These are phyloP conservation scores for Loripinus fragilis DNA, from an alignment of 2,888 invertebrate genomes.

Conservation along the genomic window DNA sequence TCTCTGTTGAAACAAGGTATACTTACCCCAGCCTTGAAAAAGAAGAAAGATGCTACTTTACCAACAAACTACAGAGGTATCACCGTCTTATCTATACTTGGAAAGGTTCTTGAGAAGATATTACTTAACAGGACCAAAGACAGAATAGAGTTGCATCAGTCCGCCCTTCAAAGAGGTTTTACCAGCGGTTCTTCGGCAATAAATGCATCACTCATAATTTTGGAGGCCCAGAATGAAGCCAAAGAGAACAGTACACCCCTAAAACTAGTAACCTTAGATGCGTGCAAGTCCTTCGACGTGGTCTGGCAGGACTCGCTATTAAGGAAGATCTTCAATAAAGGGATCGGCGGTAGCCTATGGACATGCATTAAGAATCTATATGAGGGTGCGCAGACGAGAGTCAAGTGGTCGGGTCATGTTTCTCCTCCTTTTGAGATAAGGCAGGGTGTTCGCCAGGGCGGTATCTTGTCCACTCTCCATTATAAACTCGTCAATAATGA, in stretches of 20 bases:
- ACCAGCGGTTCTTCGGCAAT: background rate
- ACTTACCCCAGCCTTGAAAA: background rate
- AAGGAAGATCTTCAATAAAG: background rate
- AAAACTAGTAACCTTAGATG: background rate
- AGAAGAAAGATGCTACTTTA: background rate
- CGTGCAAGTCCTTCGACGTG: conserved; percentile 1
- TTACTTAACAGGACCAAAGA: background rate
- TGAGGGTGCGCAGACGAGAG: background rate
- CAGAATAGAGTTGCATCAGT: background rate
- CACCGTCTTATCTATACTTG: background rate
- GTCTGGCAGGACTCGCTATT: background rate
- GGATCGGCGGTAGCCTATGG: background rate
- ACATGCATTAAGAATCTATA: background rate
- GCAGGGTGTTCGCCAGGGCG: background rate
- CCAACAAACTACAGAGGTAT: conserved; percentile 6
- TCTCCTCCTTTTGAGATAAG: background rate
- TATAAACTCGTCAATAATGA: conserved; percentile 2
- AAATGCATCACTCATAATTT: background rate
- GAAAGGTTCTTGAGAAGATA: conserved; percentile 6
- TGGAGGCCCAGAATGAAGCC: conserved; percentile 4
- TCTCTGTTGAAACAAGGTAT: background rate
- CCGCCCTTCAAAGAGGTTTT: background rate
- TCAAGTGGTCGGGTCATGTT: background rate
- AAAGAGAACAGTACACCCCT: background rate
- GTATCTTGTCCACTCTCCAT: background rate